Evolutionary conservation across 2,888 invertebrate species (phyloP), one percentile per base, ranked within the genome.

Genomic region (Cerastis rubricosa): DNA sequence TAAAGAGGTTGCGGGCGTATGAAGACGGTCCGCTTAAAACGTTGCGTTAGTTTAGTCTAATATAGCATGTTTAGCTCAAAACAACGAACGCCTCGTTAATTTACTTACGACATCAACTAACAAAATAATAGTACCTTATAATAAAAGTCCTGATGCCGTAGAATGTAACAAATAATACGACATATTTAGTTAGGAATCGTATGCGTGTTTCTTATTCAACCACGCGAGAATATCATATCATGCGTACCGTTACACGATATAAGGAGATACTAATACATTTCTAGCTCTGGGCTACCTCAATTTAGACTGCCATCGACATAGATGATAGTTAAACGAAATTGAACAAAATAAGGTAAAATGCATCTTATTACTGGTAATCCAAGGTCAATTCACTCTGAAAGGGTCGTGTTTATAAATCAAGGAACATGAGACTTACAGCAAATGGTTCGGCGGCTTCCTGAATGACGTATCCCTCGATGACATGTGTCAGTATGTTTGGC

Each of bases 401-500:
- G 5, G 14, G 40, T 40, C 12, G 14, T 14, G 2, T 12, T 40
- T 11, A n/a, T 65, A 61, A 19, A 51, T 61, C 79, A 85, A 64
- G n/a, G 49, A 73, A 71, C 71, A 64, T 74, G 75, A 74, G 82
- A 94, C 97, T 98, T 71, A 99, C 98, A 76, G 99, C 98, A 92
- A 99, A 99, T 0, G 99, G 99, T 94, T 99, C 99, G 2, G 98
- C 98, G 1, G 98, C 99, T 96, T 99, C 99, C 93, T 99, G 99
- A 87, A 99, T 99, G 12, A 99, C 98, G 94, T 99, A 99, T 71
- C 99, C 99, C 93, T 99, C 99, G 83, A 99, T 99, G 43, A 99
- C 99, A 93, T 99, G 99, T 0, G 99, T 99, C 71, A 99, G 96
- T 12, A 99, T 99, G 92, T 99, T 99, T 0, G 99, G 99, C 93